These are phyloP conservation scores for Lasiurus borealis DNA, from an alignment of 2,113 vertebrate species.

Conservation along the genomic window DNA sequence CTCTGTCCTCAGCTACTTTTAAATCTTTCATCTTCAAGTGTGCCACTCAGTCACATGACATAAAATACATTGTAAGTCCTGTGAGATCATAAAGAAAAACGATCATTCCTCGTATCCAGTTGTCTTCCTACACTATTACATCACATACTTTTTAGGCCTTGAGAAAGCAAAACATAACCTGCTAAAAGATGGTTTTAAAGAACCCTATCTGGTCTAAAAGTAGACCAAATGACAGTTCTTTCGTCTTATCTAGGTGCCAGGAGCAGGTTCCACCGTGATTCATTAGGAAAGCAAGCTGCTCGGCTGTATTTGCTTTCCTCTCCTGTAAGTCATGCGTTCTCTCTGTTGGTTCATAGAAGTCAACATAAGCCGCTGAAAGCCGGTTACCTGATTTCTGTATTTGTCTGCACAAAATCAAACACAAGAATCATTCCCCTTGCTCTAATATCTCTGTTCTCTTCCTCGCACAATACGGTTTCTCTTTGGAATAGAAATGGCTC, in stretches of 20 bases:
- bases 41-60: background rate
- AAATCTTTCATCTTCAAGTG: background rate
- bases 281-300: background rate
- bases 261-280: background rate
- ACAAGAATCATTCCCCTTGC: background rate
- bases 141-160: background rate
- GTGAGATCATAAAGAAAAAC: background rate
- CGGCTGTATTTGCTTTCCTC: background rate
- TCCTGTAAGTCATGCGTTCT: background rate
- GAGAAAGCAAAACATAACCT: background rate
- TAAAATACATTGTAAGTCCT: background rate
- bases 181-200: background rate
- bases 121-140: background rate
- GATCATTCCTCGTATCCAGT: background rate
- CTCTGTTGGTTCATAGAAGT: background rate
- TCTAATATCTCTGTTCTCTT: slow-evolving; percentile 6
- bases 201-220: background rate
- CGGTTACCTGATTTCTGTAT: background rate
- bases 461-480: background rate
- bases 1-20: background rate
- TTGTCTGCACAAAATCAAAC: slow-evolving; percentile 29
- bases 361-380: background rate
- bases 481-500: background rate
- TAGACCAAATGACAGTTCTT: background rate
- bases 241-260: background rate